Evolutionary conservation across 2,888 invertebrate genomes (phyloP).

Genomic region (Drosophila fulvimacula): DNA sequence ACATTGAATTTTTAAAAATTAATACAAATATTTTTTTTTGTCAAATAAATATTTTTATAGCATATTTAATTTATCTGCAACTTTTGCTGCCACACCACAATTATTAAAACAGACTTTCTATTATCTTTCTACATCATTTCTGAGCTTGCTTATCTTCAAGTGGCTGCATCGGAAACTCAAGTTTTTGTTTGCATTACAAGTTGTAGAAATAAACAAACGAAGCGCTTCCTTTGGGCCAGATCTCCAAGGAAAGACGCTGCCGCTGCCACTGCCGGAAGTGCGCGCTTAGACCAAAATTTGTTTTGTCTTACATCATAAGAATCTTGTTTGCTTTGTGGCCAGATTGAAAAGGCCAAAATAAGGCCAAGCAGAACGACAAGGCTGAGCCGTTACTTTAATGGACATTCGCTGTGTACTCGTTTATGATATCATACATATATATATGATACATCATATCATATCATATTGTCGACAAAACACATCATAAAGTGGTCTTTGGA

Average conservation of each 20-base stretch:
- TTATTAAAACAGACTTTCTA: not conserved
- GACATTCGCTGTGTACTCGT: slow-evolving; percentile 38
- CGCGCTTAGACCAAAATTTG: slow-evolving; percentile 57
- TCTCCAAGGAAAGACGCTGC: slow-evolving; percentile 6
- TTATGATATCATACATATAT: slow-evolving; percentile 20
- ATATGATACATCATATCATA: slow-evolving; percentile 11
- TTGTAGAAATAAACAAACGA: slow-evolving; percentile 27
- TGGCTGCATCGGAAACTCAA: slow-evolving; percentile 12
- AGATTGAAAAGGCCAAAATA: slow-evolving; percentile 22
- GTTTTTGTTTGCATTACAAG: slow-evolving; percentile 32
- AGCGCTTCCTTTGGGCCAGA: slow-evolving; percentile 28
- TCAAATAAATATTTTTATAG: not conserved
- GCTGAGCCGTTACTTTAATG: slow-evolving; percentile 29
- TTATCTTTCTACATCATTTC: not conserved
- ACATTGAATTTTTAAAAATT: too few species aligned
- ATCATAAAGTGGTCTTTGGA: slow-evolving; percentile 45
- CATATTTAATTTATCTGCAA: not conserved
- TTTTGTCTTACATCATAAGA: slow-evolving; percentile 52
- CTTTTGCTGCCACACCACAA: not conserved
- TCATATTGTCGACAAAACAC: slow-evolving; percentile 34
- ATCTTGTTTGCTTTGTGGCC: slow-evolving; percentile 39
- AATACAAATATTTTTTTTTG: not conserved
- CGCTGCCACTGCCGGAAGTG: slow-evolving; percentile 50
- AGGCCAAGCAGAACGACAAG: slow-evolving; percentile 1
- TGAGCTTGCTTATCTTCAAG: slow-evolving; percentile 2